A percentile compares a stretch with the other conserved stretches of the same genome.
These are phyloP conservation scores for Tragelaphus strepsiceros DNA, from an alignment of 2,113 vertebrate species.

Conservation along the genomic window DNA sequence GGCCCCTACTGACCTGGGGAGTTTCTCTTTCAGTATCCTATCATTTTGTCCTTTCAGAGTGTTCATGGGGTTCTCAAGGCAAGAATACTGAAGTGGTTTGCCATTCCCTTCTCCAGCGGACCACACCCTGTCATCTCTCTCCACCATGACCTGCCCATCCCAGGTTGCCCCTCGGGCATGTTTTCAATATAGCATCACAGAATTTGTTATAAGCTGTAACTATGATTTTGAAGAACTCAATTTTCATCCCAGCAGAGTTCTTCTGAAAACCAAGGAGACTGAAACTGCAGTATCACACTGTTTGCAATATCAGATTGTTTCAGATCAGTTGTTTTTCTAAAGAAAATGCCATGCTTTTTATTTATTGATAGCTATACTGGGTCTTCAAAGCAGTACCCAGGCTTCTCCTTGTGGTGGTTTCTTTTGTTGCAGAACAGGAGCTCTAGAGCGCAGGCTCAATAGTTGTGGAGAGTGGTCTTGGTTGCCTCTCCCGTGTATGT, in stretches of 20 bases:
- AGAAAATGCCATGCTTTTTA: not conserved
- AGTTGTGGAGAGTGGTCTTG: rapidly evolving
- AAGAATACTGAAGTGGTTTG: no score
- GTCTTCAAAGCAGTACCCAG: not conserved
- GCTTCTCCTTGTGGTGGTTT: not conserved
- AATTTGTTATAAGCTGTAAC: not conserved
- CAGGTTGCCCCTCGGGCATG: no score
- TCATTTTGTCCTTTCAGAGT: no score
- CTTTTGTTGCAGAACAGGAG: not conserved
- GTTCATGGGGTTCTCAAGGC: no score
- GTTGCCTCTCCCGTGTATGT: rapidly evolving
- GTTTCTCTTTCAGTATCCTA: no score
- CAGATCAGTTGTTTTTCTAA: not conserved
- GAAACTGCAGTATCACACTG: not conserved
- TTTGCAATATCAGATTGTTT: not conserved
- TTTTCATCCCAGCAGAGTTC: not conserved
- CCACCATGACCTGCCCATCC: no score
- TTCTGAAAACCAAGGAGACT: not conserved
- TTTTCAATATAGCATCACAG: not conserved
- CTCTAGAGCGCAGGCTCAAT: not conserved
- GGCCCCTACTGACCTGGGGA: no score
- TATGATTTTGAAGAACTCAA: not conserved
- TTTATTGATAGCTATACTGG: not conserved
- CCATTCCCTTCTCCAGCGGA: no score
- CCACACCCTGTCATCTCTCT: no score